A percentile compares a stretch with the other conserved stretches of the same genome.
These are phyloP conservation scores for Accipiter cooperii DNA, from an alignment of 2,113 vertebrate genomes.

Conservation along the genomic window DNA sequence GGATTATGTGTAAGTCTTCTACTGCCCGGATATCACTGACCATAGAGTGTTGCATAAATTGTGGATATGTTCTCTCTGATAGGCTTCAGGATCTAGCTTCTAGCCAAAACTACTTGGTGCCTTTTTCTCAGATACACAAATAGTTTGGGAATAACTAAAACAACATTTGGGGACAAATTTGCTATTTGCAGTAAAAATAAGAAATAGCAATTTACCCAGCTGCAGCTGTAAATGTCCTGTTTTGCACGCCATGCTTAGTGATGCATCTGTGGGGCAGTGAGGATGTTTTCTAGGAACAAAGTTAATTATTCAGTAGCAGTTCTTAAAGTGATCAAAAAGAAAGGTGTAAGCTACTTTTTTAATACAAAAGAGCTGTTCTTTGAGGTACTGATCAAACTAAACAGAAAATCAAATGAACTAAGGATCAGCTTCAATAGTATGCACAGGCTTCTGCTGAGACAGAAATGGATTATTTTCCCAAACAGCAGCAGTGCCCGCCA, in stretches of 20 bases:
- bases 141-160: background rate
- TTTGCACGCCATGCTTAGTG: background rate
- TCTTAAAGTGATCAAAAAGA: constrained; percentile 5
- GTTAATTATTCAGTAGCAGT: constrained; percentile 1
- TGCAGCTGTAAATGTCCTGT: background rate
- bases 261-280: background rate
- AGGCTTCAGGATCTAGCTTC: background rate
- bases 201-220: background rate
- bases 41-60: background rate
- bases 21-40: background rate
- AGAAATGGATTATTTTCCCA: background rate
- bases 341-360: background rate
- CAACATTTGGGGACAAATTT: background rate
- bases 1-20: background rate
- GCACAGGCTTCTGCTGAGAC: background rate
- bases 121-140: background rate
- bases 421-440: background rate
- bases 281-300: background rate
- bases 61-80: background rate
- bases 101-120: background rate
- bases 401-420: background rate
- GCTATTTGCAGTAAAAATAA: background rate
- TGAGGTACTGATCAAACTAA: background rate
- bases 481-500: background rate
- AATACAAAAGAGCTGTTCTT: background rate